These are phyloP conservation scores for Macheiramphus alcinus DNA, from an alignment of 2,113 vertebrate species.

Conservation along the genomic window DNA sequence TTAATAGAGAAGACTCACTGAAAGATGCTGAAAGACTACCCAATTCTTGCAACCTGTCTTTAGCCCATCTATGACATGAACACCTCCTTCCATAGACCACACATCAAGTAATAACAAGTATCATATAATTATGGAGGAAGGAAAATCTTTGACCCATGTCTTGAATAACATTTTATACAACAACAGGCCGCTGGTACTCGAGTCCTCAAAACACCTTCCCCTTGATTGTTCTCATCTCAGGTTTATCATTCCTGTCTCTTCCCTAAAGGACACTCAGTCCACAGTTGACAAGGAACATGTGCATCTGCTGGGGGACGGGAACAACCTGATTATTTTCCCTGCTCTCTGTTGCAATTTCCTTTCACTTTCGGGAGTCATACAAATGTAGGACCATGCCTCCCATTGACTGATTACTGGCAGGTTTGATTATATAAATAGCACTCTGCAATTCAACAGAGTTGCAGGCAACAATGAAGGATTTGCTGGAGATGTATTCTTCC, in stretches of 20 bases:
- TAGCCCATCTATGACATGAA: background rate
- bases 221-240: background rate
- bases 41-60: background rate
- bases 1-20: background rate
- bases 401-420: conserved; percentile 47
- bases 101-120: background rate
- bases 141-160: background rate
- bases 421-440: conserved; percentile 63
- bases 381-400: conserved; percentile 19
- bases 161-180: background rate
- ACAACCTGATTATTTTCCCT: background rate
- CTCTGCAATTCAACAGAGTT: conserved; percentile 44
- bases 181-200: fast-evolving
- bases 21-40: background rate
- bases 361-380: conserved; percentile 16
- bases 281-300: background rate
- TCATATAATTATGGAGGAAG: background rate
- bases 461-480: conserved; percentile 44
- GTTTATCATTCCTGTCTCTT: background rate
- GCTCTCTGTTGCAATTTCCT: background rate
- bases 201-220: background rate
- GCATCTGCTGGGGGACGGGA: background rate
- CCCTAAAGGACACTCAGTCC: background rate
- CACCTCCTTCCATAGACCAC: background rate
- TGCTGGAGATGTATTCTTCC: conserved; percentile 47